Conservation (phyloP, 2,888 invertebrate species). For the Leucophora obtusa region DNA sequence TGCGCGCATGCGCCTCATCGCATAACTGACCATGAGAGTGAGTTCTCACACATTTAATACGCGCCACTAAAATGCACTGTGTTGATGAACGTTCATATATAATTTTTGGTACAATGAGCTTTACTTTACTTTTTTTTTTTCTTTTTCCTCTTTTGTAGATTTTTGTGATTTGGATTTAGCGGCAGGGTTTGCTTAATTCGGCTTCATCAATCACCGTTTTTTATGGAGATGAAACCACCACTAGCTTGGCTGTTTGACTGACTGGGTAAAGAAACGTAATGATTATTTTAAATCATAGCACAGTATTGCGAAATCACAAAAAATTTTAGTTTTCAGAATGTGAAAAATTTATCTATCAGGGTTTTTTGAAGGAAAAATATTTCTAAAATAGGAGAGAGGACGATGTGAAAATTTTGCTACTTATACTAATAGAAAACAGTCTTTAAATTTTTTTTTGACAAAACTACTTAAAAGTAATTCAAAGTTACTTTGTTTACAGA, state of each 20-base stretch:
- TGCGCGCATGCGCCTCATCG: slow-evolving; percentile 64
- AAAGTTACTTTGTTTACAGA: no score
- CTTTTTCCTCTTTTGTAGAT: slow-evolving; percentile 39
- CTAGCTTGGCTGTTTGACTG: slow-evolving; percentile 45
- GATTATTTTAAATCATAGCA: slow-evolving; percentile 35
- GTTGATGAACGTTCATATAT: slow-evolving; percentile 39
- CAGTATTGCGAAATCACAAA: slow-evolving; percentile 34
- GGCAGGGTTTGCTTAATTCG: slow-evolving; percentile 68
- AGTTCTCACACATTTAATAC: slow-evolving; percentile 67
- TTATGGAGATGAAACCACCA: slow-evolving; percentile 66
- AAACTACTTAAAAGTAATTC: no score
- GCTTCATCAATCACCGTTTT: slow-evolving; percentile 69
- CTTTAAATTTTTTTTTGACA: no score
- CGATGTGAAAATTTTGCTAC: no score
- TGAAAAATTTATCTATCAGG: no score
- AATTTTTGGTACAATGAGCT: slow-evolving; percentile 47
- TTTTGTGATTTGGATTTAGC: slow-evolving; percentile 57
- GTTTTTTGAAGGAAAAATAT: no score
- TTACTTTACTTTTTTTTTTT: slow-evolving; percentile 18
- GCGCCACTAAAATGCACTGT: slow-evolving; percentile 67
- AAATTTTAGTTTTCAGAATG: not conserved
- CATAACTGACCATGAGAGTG: slow-evolving; percentile 61
- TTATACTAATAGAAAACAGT: no score
- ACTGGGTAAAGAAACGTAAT: slow-evolving; percentile 41
- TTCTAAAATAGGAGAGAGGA: no score